These are phyloP conservation scores for Catamblyrhynchus diadema DNA, from an alignment of 2,797 vertebrate species.

Conservation along the genomic window DNA sequence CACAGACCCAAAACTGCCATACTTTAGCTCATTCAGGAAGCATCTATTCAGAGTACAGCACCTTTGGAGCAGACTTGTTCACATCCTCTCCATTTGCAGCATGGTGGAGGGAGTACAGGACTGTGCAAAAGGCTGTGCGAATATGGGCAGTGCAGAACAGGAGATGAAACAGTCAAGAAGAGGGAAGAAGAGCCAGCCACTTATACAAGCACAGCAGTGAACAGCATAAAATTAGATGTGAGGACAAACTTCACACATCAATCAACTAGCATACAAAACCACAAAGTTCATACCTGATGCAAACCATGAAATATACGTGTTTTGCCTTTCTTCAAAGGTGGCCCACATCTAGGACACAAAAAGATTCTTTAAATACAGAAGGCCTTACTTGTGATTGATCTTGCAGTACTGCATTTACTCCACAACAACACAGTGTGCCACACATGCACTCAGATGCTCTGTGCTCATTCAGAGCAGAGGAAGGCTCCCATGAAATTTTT, in stretches of 20 bases:
- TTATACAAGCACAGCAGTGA: not conserved
- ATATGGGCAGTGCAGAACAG: not conserved
- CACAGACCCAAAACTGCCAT: not conserved
- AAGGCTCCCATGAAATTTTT: rapidly evolving
- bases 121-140: not conserved
- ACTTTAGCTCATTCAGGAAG: not conserved
- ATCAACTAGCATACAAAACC: not conserved
- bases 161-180: not conserved
- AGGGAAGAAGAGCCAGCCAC: not conserved
- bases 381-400: not conserved
- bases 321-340: conserved; percentile 90
- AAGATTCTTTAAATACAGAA: not conserved
- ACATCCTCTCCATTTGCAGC: not conserved
- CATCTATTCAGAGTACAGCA: not conserved
- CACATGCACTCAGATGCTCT: not conserved
- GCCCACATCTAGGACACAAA: conserved; percentile 84
- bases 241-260: not conserved
- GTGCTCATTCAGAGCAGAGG: not conserved
- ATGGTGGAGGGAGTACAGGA: not conserved
- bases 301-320: conserved; percentile 89
- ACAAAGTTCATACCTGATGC: conserved; percentile 82
- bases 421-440: rapidly evolving
- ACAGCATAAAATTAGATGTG: not conserved
- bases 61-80: not conserved
- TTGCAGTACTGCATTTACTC: rapidly evolving